Base-by-base conservation (phyloP, 2,113 vertebrate genomes). In the Crotalus helleri region DNA sequence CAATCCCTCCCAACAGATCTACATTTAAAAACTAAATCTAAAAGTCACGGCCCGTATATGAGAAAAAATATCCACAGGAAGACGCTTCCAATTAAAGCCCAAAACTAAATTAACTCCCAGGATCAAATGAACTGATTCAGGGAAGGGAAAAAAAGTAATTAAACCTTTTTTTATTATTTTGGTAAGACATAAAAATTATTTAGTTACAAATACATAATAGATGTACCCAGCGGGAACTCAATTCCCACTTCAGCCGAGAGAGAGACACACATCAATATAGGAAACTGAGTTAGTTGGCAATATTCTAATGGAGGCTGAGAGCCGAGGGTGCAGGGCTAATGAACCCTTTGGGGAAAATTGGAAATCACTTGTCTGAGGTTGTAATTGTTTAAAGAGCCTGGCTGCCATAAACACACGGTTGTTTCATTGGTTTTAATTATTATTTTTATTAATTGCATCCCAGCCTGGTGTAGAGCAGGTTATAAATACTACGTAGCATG, bases 151-250 rank as follows among this genome's bases (percentile, higher is more conserved):
- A 94, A 93, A 23, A 59, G 54, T 90, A 29, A 61, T 57, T n/a
- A 39, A 57, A 57, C 33, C 21, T 39, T 46, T 89, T n/a, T n/a
- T 9, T 8, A 17, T 3, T 57, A 59, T 69, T 69, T n/a, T 33
- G 15, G 9, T 12, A 12, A 74, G 5, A 23, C 9, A 23, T 51
- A n/a, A 74, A 33, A 33, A 89, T 58, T 44, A 58, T 59, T 23
- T 44, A 23, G 17, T 88, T 88, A 19, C n/a, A 33, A 88, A 88
- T 88, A 39, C 87, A 94, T 94, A 95, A 95, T 74, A 94, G 95
- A 94, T 0, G 93, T 94, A 95, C 91, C 91, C 88, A 93, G 87
- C 53, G n/a, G 51, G 92, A 88, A 1, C n/a, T 87, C 15, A 23
- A 95, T 49, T 88, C 91, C 0, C 0, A 90, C 39, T 39, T 58